Percentiles rank a stretch among this genome's conserved stretches.
Conservation (phyloP, 2,113 vertebrate species). For the Brienomyrus longianalis region DNA sequence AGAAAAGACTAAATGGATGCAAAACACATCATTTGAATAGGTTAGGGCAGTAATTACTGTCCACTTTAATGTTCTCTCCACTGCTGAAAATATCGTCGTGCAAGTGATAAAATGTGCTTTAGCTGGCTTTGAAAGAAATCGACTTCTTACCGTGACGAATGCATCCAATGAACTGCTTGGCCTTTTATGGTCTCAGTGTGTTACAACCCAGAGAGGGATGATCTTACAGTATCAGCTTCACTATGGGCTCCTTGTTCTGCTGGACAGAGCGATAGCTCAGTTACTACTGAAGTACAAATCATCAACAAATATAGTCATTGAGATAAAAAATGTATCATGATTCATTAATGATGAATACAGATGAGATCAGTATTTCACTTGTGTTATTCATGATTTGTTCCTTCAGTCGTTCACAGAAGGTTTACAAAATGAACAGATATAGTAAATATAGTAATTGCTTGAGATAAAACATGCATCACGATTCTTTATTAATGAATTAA, state of each 20-base stretch:
- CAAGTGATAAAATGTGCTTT: neutral
- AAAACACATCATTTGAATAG: neutral
- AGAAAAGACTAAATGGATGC: neutral
- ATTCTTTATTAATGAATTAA: neutral
- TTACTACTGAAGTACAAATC: neutral
- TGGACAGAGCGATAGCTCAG: neutral
- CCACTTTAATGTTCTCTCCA: neutral
- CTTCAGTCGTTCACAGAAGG: neutral
- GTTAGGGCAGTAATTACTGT: neutral
- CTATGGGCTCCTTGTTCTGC: neutral
- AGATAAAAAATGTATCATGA: no score
- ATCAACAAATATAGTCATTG: neutral
- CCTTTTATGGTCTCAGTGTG: neutral
- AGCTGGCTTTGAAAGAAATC: neutral
- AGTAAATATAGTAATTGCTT: neutral
- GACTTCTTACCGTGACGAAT: neutral
- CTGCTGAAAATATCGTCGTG: neutral
- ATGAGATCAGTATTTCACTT: no score
- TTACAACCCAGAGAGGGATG: neutral
- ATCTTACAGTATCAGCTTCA: neutral
- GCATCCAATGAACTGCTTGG: neutral
- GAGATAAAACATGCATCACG: neutral
- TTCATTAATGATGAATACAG: no score
- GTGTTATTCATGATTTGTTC: neutral
- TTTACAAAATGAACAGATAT: neutral